Conservation (phyloP, 2,888 invertebrate genomes). For the Eupithecia dodoneata region DNA sequence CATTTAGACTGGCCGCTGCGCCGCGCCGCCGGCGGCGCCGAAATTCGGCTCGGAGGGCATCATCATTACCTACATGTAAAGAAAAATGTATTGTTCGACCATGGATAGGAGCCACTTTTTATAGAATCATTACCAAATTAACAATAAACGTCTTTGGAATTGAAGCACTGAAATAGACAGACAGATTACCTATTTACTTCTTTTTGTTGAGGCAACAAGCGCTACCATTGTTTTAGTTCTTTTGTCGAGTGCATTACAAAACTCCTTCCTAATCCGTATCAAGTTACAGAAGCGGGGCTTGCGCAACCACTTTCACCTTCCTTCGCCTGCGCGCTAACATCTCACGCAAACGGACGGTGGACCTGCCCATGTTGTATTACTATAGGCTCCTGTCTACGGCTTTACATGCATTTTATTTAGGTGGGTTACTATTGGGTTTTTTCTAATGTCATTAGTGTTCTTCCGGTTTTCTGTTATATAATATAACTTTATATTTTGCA, state of each 20-base stretch:
- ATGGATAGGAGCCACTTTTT: too few relatives aligned
- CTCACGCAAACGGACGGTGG: constrained; percentile 48
- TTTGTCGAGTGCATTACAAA: constrained; percentile 29
- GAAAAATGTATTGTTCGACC: too few relatives aligned
- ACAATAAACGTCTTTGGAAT: background rate
- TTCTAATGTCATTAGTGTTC: too few relatives aligned
- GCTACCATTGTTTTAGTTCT: constrained; percentile 18
- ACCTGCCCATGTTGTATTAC: background rate
- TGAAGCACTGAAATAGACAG: background rate
- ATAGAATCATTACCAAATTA: too few relatives aligned
- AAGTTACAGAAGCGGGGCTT: constrained; percentile 62
- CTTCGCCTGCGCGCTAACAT: constrained; percentile 50
- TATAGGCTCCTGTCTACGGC: background rate
- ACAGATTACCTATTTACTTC: background rate
- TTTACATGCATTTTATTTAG: background rate
- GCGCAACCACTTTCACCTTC: constrained; percentile 79
- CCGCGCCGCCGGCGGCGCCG: too few relatives aligned
- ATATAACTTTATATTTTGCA: too few relatives aligned
- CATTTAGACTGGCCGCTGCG: too few relatives aligned
- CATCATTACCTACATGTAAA: too few relatives aligned
- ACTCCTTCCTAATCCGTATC: constrained; percentile 43
- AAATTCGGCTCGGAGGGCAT: too few relatives aligned
- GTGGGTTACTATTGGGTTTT: too few relatives aligned
- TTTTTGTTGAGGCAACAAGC: background rate
- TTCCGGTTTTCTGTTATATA: too few relatives aligned